These are phyloP conservation scores for Hydropotes inermis DNA, from an alignment of 2,113 vertebrate species.

Conservation along the genomic window DNA sequence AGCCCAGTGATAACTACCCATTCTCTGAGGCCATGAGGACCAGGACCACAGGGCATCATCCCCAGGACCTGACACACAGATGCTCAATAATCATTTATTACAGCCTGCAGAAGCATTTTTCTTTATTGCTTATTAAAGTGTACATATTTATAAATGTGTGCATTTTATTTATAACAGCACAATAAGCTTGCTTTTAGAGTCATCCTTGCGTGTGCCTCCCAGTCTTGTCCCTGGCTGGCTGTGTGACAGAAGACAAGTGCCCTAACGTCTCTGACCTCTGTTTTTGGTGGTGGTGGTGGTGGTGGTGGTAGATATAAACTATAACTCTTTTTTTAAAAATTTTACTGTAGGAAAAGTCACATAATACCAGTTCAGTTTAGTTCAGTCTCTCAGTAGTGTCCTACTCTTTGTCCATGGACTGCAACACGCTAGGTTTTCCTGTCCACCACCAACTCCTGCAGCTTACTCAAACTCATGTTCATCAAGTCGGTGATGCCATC, in stretches of 20 bases:
- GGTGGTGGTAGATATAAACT: neutral
- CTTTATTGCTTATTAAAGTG: neutral
- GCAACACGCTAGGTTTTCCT: neutral
- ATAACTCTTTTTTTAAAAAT: neutral
- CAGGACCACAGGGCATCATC: neutral
- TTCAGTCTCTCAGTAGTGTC: neutral
- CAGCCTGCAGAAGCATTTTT: neutral
- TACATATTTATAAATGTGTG: neutral
- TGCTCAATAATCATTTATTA: neutral
- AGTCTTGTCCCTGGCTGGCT: neutral
- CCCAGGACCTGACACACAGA: neutral
- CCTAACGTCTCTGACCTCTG: neutral
- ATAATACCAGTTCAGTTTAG: neutral
- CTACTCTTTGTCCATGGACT: neutral
- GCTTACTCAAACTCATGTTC: neutral
- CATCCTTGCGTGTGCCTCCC: neutral
- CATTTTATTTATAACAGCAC: neutral
- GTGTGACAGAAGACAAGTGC: neutral
- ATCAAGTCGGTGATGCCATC: fast-evolving
- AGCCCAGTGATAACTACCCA: neutral
- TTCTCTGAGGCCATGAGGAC: neutral
- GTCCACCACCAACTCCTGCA: neutral
- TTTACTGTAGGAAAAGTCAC: neutral
- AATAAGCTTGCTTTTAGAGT: neutral
- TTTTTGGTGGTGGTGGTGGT: neutral